Evolutionary conservation across 2,888 invertebrate species (phyloP).

Genomic region (Xestia sexstrigata): DNA sequence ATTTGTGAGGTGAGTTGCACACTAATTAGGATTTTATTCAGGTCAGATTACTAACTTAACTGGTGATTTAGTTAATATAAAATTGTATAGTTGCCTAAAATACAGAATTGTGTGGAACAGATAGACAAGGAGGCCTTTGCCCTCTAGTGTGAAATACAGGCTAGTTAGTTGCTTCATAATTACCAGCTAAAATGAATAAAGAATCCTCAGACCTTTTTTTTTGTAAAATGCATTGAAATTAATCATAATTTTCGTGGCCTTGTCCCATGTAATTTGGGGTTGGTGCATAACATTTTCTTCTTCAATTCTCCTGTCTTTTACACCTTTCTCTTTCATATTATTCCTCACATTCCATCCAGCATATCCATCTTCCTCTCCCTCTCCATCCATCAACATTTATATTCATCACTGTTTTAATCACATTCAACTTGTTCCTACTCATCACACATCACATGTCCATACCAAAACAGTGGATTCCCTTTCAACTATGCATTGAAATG

Average conservation of each 20-base stretch:
- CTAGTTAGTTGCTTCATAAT: background rate
- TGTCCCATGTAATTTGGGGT: too few relatives aligned
- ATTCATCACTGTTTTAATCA: background rate
- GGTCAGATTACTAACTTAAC: background rate
- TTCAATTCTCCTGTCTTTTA: too few relatives aligned
- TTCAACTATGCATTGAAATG: background rate
- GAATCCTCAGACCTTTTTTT: background rate
- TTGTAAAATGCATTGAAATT: background rate
- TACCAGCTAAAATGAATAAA: background rate
- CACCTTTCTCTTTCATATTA: too few relatives aligned
- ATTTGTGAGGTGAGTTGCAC: slow-evolving; percentile 90
- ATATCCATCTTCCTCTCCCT: background rate
- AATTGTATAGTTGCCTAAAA: background rate
- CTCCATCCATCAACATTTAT: background rate
- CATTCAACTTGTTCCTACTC: background rate
- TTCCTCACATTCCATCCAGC: too few relatives aligned
- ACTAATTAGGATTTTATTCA: background rate
- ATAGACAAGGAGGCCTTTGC: background rate
- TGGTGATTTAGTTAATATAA: background rate
- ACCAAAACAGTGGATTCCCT: background rate
- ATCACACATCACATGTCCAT: too few relatives aligned
- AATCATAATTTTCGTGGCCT: background rate
- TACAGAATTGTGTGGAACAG: background rate
- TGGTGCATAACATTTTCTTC: too few relatives aligned
- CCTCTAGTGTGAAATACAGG: background rate